Percentiles rank a stretch among this genome's conserved stretches.
These are phyloP conservation scores for Abrostola tripartita DNA, from an alignment of 2,888 invertebrate genomes.

Conservation along the genomic window DNA sequence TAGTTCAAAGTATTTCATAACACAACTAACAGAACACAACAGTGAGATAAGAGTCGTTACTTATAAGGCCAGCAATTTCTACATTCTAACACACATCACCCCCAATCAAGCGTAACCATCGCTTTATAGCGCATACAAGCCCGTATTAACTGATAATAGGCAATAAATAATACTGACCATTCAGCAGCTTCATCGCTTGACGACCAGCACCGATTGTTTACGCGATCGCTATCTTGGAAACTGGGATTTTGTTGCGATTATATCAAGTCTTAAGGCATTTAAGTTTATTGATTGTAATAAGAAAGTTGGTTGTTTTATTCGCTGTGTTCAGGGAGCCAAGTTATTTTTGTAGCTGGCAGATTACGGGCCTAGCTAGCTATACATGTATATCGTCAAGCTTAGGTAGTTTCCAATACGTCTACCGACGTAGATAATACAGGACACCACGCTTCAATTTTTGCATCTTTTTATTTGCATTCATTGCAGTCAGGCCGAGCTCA, in stretches of 20 bases:
- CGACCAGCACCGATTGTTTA: slow-evolving; percentile 52
- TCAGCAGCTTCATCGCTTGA: slow-evolving; percentile 49
- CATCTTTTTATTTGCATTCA: too few relatives aligned
- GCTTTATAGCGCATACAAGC: slow-evolving; percentile 46
- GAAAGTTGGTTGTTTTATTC: slow-evolving; percentile 31
- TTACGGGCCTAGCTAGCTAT: background rate
- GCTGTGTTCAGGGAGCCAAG: slow-evolving; percentile 15
- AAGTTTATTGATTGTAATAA: slow-evolving; percentile 51
- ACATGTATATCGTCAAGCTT: too few relatives aligned
- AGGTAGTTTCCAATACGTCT: too few relatives aligned
- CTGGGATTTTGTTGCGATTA: slow-evolving; percentile 45
- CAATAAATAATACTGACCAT: slow-evolving; percentile 53
- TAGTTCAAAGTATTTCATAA: slow-evolving; percentile 10
- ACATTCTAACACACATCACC: slow-evolving; percentile 35
- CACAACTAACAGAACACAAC: slow-evolving; percentile 14
- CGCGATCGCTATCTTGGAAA: slow-evolving; percentile 46
- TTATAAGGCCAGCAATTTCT: slow-evolving; percentile 26
- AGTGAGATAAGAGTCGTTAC: slow-evolving; percentile 16
- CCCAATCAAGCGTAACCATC: slow-evolving; percentile 45
- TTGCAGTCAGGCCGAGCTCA: too few relatives aligned
- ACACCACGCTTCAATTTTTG: too few relatives aligned
- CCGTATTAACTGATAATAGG: slow-evolving; percentile 55
- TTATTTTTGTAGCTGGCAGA: slow-evolving; percentile 7
- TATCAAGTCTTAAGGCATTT: slow-evolving; percentile 46
- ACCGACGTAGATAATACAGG: too few relatives aligned